Conservation (phyloP, 2,113 vertebrate genomes). For the Lagopus muta region DNA sequence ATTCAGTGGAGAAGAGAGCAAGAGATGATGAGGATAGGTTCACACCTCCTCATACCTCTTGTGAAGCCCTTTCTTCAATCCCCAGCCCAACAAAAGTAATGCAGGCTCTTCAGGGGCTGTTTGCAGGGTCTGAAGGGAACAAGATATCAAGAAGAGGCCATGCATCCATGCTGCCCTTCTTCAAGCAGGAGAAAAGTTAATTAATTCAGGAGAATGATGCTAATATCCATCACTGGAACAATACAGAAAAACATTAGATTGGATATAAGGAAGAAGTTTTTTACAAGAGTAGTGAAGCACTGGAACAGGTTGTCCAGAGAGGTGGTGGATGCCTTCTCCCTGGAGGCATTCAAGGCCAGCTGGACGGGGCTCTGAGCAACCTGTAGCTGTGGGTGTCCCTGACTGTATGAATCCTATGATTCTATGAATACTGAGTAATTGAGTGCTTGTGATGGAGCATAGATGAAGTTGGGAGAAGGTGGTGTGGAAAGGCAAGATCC, state of each 20-base stretch:
- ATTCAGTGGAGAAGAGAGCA: background rate
- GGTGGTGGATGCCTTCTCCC: too few species aligned
- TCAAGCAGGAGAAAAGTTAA: background rate
- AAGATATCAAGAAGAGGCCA: background rate
- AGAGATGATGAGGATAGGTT: background rate
- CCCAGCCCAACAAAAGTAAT: background rate
- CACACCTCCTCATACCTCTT: background rate
- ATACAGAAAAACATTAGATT: too few species aligned
- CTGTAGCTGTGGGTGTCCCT: too few species aligned
- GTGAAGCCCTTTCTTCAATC: background rate
- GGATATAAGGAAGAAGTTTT: too few species aligned
- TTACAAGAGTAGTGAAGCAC: too few species aligned
- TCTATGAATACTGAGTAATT: background rate
- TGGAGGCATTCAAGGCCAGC: too few species aligned
- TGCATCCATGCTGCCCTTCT: background rate
- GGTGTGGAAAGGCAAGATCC: background rate
- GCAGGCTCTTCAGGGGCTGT: background rate
- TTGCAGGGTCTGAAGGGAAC: background rate
- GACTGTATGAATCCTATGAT: too few species aligned
- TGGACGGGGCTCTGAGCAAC: too few species aligned
- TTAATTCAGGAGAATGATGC: background rate
- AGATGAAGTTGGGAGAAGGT: background rate
- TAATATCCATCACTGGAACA: background rate
- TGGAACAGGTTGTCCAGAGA: too few species aligned
- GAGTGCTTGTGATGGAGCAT: background rate